Evolutionary conservation across 2,888 invertebrate species (phyloP), one percentile per base, ranked within the genome.

Genomic region (Patella ulyssiponensis): DNA sequence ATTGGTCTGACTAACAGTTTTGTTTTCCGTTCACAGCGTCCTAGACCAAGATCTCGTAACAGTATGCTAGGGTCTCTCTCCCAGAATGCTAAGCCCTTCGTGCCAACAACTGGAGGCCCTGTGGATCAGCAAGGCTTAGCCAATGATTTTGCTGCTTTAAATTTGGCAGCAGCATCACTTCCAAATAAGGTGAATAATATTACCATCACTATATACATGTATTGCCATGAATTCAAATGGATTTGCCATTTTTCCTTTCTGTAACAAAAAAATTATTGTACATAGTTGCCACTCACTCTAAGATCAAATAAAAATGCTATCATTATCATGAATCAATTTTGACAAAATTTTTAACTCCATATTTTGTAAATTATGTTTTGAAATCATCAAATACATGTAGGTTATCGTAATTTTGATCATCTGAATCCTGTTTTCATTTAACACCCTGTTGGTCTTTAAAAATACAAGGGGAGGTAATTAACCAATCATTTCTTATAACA

Each of bases 121-220:
- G 79, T 78, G 4, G 78, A 80, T 69, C 81, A 83, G 51, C 83
- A 74, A 77, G 71, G 74, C 54, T 81, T 88, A 74, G 82, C 87
- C 27, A 87, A 84, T 81, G 87, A 87, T 76, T 88, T 89, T 83
- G 84, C 88, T 74, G 88, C 89, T 56, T 80, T 89, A 78, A 88
- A 87, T 82, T 84, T 89, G 79, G 85, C 87, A 70, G 83, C 82
- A 72, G 82, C 83, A 23, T 78, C 83, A 11, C 75, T 75, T 44
- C 78, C 82, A 23, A 79, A 83, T 73, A 85, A 86, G 82, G 85
- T 84, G 33, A 73, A 69, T 81, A 72, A 70, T 54, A 44, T 69
- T n/a, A 58, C 12, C n/a, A 44, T 27, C 11, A 17, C 7, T 70
- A 33, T 69, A n/a, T 72, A 12, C 44, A 51, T 15, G 23, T 72